Evolutionary conservation across 2,797 vertebrate species (phyloP), one percentile per base, ranked within the genome.

Genomic region (Taenioides sp.): DNA sequence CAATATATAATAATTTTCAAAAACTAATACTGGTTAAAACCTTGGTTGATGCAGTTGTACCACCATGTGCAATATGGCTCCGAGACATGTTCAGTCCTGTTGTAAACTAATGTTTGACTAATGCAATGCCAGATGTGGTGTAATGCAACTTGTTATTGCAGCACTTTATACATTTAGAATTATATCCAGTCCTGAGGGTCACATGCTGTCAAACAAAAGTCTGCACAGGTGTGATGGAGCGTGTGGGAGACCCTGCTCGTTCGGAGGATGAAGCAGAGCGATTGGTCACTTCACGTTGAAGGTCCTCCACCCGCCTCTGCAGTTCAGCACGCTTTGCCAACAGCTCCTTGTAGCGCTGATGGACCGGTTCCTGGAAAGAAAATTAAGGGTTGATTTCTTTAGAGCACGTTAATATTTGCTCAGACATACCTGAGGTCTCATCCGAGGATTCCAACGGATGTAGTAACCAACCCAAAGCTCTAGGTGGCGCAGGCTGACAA

Each of bases 391-490:
- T 16, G 2, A 22, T 65, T 14, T 47, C 11, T 14, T 64, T 18
- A 64, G 12, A 70, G 55, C 18, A 37, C 11, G 47, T 9, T 5
- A 23, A 25, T 58, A 69, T 69, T 22, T 59, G 40, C 43, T 0
- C 47, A 1, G 7, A 43, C 69, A 57, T 87, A 97, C 98, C 95
- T 98, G 98, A 1, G 96, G 96, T 71, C 96, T 96, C 95, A 98
- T 97, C 76, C 96, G 92, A 65, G 98, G 98, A 81, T 99, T 99
- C 98, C 98, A 99, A 80, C 98, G 94, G 79, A 98, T 96, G 90
- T 99, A 99, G 89, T 99, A 99, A 10, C 96, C 95, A 1, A 97
- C 95, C 98, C 98, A 99, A 34, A 99, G 96, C 94, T 99, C 96
- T 23, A 99, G 95, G 87, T 99, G 97, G 89, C 97, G 96, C 88